Evolutionary conservation across 2,797 vertebrate species (phyloP), one percentile per base, ranked within the genome.

Genomic region (Gymnodraco acuticeps): DNA sequence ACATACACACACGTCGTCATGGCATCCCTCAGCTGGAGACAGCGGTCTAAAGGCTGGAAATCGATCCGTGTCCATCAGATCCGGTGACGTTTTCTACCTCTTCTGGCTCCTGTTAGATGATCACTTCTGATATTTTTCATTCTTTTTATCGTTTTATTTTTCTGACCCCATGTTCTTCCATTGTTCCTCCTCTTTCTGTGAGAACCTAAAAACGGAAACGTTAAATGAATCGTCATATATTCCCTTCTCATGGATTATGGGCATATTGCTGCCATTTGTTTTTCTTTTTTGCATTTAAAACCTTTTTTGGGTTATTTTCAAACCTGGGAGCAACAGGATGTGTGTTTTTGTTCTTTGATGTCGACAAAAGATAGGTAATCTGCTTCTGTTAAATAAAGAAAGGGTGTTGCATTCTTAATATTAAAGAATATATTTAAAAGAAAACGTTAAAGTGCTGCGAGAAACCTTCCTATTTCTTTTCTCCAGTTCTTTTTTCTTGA

Each of bases 21-120:
- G 41, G 64, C 54, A 56, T 79, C 76, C 68, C 33, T 80, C 65
- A 19, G 64, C 38, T 81, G 84, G 84, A 88, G 86, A 85, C 88
- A 84, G 77, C 3, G 63, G 55, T 86, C 87, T 82, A 27, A 50
- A 50, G 69, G 55, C 75, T 68, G 71, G 85, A 88, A 88, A 88
- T 75, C 7, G 78, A 93, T 91, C 89, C 27, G 27, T 64, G 87
- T 83, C 87, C 80, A 76, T 85, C 83, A 80, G 88, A 89, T 89
- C 89, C 79, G 54, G 78, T 90, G 77, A 83, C 84, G 8, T 59
- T 69, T 33, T 72, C 73, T 70, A 42, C 64, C 64, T 85, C 77
- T 72, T 70, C 54, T 87, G 75, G 58, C 76, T 85, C 75, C 77
- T 88, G 86, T 84, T 54, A 73, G 64, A 77, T 27, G 80, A 85